Evolutionary conservation across 2,888 invertebrate species (phyloP).

Genomic region (Euplagia quadripunctaria): DNA sequence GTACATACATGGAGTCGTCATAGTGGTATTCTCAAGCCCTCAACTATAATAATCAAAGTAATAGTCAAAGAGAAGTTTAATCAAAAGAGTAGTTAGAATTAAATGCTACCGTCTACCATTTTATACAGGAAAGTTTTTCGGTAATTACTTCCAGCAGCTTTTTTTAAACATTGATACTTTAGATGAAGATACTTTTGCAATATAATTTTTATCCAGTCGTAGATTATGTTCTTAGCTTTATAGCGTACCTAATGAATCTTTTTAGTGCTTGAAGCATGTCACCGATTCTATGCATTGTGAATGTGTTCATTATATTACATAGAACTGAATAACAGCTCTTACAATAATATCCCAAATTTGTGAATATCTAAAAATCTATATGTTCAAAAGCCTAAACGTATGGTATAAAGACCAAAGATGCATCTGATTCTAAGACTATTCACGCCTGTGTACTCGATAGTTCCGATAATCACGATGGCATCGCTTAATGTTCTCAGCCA

Average conservation of each 20-base stretch:
- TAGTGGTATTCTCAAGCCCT: conserved; percentile 7
- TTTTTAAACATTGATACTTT: background rate
- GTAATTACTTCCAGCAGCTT: background rate
- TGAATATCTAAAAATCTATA: background rate
- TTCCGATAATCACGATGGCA: background rate
- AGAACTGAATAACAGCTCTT: background rate
- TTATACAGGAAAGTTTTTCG: background rate
- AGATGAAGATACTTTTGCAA: too few species aligned
- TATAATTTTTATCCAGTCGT: too few species aligned
- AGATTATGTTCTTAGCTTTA: background rate
- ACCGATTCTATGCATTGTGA: too few species aligned
- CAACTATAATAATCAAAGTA: background rate
- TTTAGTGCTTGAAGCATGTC: too few species aligned
- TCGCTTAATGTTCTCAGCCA: background rate
- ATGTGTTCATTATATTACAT: too few species aligned
- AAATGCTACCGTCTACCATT: background rate
- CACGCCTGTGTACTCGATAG: background rate
- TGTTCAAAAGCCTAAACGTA: background rate
- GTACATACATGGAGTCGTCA: background rate
- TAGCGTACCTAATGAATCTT: background rate
- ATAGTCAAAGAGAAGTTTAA: background rate
- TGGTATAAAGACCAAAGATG: background rate
- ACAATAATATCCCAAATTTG: too few species aligned
- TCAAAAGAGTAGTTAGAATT: background rate
- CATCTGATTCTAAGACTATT: background rate